Percentiles rank a stretch among this genome's conserved stretches.
Conservation (phyloP, 2,888 invertebrate species). For the Ormyrus rosae region DNA sequence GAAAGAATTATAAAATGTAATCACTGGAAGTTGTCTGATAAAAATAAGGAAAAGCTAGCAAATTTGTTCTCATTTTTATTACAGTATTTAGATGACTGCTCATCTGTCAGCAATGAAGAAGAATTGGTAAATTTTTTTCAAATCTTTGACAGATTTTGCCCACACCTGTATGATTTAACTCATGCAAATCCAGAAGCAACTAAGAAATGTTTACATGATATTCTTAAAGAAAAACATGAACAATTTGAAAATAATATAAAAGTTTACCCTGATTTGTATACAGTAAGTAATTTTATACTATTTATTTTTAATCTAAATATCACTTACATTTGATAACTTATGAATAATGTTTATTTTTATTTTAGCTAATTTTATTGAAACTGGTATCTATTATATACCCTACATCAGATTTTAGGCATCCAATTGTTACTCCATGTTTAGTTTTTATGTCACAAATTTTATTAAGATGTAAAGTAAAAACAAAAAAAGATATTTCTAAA, state of each 20-base stretch:
- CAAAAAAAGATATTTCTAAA: constrained; percentile 83
- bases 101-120: constrained; percentile 69
- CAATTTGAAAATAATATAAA: constrained; percentile 80
- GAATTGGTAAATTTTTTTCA: constrained; percentile 79
- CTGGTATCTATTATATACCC: constrained; percentile 89
- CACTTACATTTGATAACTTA: not conserved
- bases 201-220: constrained; percentile 81
- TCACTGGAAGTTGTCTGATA: constrained; percentile 87
- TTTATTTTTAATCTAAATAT: constrained; percentile 33
- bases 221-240: constrained; percentile 85
- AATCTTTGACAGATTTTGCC: constrained; percentile 78
- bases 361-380: constrained; percentile 87
- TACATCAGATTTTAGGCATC: constrained; percentile 92
- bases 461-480: constrained; percentile 80
- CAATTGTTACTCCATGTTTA: constrained; percentile 81
- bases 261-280: constrained; percentile 82
- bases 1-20: constrained; percentile 92
- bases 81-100: constrained; percentile 86
- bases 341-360: constrained; percentile 49
- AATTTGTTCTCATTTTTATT: constrained; percentile 86
- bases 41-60: constrained; percentile 87
- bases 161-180: constrained; percentile 81
- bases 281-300: constrained; percentile 67
- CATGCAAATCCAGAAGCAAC: constrained; percentile 84
- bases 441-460: constrained; percentile 90